Evolutionary conservation across 2,888 invertebrate genomes (phyloP), one percentile per base, ranked within the genome.

Genomic region (Euplagia quadripunctaria): DNA sequence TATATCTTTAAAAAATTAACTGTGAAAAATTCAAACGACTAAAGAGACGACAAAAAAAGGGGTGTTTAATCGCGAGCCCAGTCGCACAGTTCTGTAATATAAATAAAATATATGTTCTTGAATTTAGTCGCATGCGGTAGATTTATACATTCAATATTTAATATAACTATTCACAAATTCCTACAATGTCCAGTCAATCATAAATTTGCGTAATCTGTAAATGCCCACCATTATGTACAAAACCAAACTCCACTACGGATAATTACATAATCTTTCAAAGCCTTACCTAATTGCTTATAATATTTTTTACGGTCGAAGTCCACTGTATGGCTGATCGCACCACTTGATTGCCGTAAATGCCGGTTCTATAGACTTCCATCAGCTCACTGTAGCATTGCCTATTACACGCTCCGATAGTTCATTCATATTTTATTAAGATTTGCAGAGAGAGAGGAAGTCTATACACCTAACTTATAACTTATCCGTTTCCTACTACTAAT

Each of bases 401-500:
- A 87, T 90, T 90, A 87, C 87, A 90, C 80, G 90, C 87, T 88
- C 82, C 85, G 82, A 74, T 87, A 80, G 81, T 65, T 73, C 78
- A 81, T 82, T 78, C 71, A 82, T 86, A 83, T 83, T 84, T 82
- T 81, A 87, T 83, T 86, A 85, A 20, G 14, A 46, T n/a, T 65
- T 20, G 20, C 31, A 61, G 12, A 31, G 55, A 55, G 55, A 55
- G 12, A 31, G 20, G 31, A 61, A 20, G 5, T 31, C 58, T 61
- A 2, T 4, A 12, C 31, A 31, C 20, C 12, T 20, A 31, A 61
- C 12, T 12, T 31, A 58, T 20, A 58, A 58, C 4, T 58, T 58
- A 20, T 20, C 17, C 42, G 42, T 64, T 64, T n/a, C 58, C 8
- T 46, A 46, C 43, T 46, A 46, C 9, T 46, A 3, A 46, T 46